Conservation (phyloP, 2,888 invertebrate genomes). For the Argynnis bischoffii region DNA sequence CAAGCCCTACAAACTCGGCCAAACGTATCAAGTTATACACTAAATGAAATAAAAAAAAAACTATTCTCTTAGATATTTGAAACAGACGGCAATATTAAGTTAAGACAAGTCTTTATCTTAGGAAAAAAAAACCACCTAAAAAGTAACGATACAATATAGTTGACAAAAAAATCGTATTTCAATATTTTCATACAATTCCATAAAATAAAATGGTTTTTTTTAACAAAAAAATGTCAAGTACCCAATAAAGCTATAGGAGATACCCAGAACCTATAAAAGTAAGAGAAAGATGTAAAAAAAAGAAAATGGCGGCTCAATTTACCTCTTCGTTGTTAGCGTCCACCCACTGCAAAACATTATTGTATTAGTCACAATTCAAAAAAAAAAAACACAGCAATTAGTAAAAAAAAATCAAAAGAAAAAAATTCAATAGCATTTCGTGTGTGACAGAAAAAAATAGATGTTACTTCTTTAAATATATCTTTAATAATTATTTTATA, state of each 20-base stretch:
- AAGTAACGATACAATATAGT: background rate
- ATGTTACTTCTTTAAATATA: slow-evolving; percentile 51
- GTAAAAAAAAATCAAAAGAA: slow-evolving; percentile 9
- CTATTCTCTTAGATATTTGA: no score
- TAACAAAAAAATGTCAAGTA: slow-evolving; percentile 23
- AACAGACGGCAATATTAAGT: background rate
- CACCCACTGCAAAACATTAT: slow-evolving; percentile 85
- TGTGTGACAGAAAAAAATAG: slow-evolving; percentile 54
- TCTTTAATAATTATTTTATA: slow-evolving; percentile 50
- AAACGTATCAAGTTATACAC: no score
- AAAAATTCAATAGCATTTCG: slow-evolving; percentile 71
- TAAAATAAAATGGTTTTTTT: slow-evolving; percentile 5
- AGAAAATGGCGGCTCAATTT: slow-evolving; percentile 51
- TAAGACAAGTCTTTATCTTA: background rate
- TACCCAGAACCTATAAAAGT: slow-evolving; percentile 23
- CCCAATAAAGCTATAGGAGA: slow-evolving; percentile 26
- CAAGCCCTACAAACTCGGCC: no score
- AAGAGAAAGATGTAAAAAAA: slow-evolving; percentile 21
- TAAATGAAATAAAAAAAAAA: no score
- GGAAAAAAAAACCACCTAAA: background rate
- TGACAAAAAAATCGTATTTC: background rate
- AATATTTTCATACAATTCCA: background rate
- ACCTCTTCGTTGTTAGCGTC: slow-evolving; percentile 86
- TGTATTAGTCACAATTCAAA: slow-evolving; percentile 70
- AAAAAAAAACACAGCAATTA: slow-evolving; percentile 38